phyloP scores from a whole-genome alignment of 2,113 vertebrate species.

The Nansenia antarctica region DNA sequence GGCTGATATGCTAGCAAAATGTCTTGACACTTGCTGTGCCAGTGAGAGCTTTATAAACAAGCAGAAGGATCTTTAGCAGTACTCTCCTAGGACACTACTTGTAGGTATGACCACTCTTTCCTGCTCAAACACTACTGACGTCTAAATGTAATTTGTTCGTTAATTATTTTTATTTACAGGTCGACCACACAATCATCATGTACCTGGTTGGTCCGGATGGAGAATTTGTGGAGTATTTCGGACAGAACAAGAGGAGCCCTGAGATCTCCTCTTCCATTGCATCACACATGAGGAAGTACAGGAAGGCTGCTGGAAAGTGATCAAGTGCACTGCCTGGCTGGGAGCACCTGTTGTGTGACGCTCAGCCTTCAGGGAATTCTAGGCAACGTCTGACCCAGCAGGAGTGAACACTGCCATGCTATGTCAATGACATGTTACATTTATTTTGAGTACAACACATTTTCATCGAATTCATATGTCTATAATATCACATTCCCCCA shows the following conservation, averaged over 20 bases:
- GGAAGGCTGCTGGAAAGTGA: constrained; percentile 32
- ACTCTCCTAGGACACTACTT: too few species aligned
- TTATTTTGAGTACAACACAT: background rate
- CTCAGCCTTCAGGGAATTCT: background rate
- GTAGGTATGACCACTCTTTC: background rate
- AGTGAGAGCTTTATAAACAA: too few species aligned
- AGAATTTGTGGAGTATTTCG: constrained; percentile 89
- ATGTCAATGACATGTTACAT: background rate
- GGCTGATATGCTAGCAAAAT: too few species aligned
- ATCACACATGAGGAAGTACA: constrained; percentile 84
- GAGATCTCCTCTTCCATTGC: constrained; percentile 86
- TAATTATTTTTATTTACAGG: constrained; percentile 70
- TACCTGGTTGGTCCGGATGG: constrained; percentile 93
- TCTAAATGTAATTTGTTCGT: background rate
- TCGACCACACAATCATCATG: constrained; percentile 99
- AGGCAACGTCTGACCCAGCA: background rate
- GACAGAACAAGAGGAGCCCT: constrained; percentile 87
- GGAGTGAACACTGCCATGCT: background rate
- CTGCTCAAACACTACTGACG: background rate
- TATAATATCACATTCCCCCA: background rate
- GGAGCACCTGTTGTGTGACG: background rate
- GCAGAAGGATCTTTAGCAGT: too few species aligned
- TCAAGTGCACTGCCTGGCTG: background rate
- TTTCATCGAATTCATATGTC: background rate
- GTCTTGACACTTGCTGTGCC: too few species aligned